A percentile compares a stretch with the other conserved stretches of the same genome.
Evolutionary conservation across 2,888 invertebrate species (phyloP).

Genomic region (Cryptophagus acutangulus): DNA sequence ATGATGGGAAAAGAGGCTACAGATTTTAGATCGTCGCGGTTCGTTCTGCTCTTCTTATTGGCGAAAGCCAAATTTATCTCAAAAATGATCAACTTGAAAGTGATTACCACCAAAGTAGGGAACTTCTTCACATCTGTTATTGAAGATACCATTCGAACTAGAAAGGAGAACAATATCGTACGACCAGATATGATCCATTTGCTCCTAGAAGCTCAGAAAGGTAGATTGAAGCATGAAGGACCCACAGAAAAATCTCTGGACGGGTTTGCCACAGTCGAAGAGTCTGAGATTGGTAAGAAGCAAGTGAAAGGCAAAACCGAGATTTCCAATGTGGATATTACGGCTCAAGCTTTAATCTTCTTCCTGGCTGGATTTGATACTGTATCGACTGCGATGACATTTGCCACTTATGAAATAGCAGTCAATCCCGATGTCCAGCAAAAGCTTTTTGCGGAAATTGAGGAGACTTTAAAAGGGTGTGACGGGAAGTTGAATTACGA

Average conservation of each 20-base stretch:
- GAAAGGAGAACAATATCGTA: slow-evolving; percentile 26
- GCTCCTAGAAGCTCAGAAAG: slow-evolving; percentile 52
- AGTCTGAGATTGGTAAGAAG: slow-evolving; percentile 24
- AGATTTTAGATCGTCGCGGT: too few species aligned
- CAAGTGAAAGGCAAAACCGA: slow-evolving; percentile 17
- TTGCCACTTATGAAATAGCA: slow-evolving; percentile 29
- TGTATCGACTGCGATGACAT: slow-evolving; percentile 20
- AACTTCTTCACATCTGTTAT: slow-evolving; percentile 30
- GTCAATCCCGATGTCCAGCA: slow-evolving; percentile 27
- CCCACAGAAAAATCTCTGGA: slow-evolving; percentile 14
- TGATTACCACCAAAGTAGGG: slow-evolving; percentile 18
- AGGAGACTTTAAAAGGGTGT: slow-evolving; percentile 10
- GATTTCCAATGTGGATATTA: slow-evolving; percentile 27
- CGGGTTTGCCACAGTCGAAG: slow-evolving; percentile 36
- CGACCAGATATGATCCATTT: slow-evolving; percentile 51
- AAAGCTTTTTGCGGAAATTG: slow-evolving; percentile 26
- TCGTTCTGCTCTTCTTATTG: not conserved
- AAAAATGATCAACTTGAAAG: too few species aligned
- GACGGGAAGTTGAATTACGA: slow-evolving; percentile 21
- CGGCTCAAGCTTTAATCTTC: slow-evolving; percentile 32
- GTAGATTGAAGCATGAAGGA: slow-evolving; percentile 29
- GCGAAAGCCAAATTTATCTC: too few species aligned
- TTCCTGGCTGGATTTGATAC: slow-evolving; percentile 33
- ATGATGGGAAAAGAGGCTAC: slow-evolving; percentile 40
- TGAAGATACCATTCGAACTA: slow-evolving; percentile 24